These are phyloP conservation scores for Numida meleagris DNA, from an alignment of 2,113 vertebrate species.

Conservation along the genomic window DNA sequence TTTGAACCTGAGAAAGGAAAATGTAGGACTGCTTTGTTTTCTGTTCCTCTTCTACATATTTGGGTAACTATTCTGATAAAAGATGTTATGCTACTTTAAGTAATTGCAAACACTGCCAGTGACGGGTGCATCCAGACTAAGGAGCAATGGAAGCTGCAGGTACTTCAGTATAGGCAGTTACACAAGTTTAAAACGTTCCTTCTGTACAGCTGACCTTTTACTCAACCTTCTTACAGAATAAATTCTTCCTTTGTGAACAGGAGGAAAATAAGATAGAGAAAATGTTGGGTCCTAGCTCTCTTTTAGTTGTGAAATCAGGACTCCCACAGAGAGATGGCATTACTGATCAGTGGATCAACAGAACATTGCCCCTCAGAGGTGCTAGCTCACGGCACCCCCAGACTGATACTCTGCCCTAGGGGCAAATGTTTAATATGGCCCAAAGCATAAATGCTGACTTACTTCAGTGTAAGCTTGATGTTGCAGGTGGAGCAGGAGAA, in stretches of 20 bases:
- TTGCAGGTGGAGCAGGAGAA: conserved; percentile 95
- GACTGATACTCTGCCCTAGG: background rate
- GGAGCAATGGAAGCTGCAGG: background rate
- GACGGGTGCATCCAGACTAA: background rate
- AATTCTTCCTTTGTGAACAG: background rate
- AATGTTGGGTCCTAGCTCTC: background rate
- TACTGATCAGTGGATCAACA: background rate
- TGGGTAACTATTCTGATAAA: background rate
- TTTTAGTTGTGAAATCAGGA: background rate
- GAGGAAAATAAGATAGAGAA: background rate
- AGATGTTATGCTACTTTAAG: background rate
- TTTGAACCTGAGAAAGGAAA: background rate
- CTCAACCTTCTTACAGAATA: background rate
- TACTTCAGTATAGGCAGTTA: background rate
- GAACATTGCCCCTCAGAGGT: background rate
- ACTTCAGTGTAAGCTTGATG: conserved; percentile 94
- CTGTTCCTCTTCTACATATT: background rate
- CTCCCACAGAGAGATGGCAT: background rate
- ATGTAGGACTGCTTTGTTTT: background rate
- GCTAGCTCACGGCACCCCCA: background rate
- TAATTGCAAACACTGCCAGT: background rate
- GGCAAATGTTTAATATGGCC: background rate
- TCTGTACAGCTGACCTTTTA: background rate
- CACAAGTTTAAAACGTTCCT: background rate
- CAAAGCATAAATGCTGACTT: conserved; percentile 66